Base-by-base conservation (phyloP, 2,113 vertebrate species). In the Perognathus longimembris region DNA sequence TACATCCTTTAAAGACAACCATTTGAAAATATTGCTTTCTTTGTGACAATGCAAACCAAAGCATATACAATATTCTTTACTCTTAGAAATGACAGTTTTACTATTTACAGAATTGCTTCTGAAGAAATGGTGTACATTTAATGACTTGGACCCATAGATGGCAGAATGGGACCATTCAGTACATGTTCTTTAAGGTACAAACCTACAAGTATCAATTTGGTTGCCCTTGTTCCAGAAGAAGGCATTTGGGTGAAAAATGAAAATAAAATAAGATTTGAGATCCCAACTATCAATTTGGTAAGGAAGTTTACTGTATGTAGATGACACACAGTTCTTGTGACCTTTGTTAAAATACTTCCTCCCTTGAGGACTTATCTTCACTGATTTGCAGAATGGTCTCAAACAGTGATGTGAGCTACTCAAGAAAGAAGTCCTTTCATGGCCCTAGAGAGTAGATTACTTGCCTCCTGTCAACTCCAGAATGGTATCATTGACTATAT, bases 101-200 rank as follows among this genome's bases (percentile, higher is more conserved):
- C 40, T 42, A 45, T 28, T 67, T 66, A 50, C 40, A 67, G 64
- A 30, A 6, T 63, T 92, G 71, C 22, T 66, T 26, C 3, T 14
- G 0, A 63, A 88, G 73, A 38, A 15, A 38, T 34, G 36, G 73
- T 85, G 7, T 78, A 61, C 85, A 66, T 59, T 91, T 67, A 66
- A 94, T 73, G 32, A 36, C 21, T 0, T 1, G 76, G 69, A 73
- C 97, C 97, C 85, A 86, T 96, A 97, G 97, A 95, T 97, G 97
- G 97, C 97, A 97, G 97, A 93, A 92, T 97, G 95, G 91, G 94
- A 97, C 96, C 36, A 91, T 93, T 86, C 34, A 84, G 77, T 76
- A 70, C 57, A 45, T 22, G 18, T 63, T 86, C 45, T 81, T 85
- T 76, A 40, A 3, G 5, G 0, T 32, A 69, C 18, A 79, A 45